These are phyloP conservation scores for Synaphobranchus kaupii DNA, from an alignment of 2,797 vertebrate species.

Conservation along the genomic window DNA sequence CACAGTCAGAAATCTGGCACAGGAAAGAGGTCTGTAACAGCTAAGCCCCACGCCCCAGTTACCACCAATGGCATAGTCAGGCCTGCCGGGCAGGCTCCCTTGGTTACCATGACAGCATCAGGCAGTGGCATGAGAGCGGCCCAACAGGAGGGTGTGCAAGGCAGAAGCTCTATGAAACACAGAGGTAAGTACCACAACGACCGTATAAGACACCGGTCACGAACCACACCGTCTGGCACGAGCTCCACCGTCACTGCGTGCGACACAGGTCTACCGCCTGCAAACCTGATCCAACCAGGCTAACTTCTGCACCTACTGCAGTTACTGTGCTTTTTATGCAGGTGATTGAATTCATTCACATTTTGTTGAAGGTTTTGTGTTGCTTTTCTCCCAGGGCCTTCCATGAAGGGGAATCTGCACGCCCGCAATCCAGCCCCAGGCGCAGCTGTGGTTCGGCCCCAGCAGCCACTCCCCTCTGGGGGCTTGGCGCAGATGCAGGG, in stretches of 20 bases:
- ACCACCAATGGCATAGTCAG: constrained; percentile 69
- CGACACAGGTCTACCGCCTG: not conserved
- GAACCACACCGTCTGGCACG: too few species aligned
- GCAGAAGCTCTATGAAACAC: constrained; percentile 76
- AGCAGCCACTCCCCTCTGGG: constrained; percentile 69
- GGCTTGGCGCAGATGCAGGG: constrained; percentile 67
- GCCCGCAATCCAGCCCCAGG: constrained; percentile 60
- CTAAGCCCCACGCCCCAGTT: constrained; percentile 71
- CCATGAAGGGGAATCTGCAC: constrained; percentile 61
- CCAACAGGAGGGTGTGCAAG: constrained; percentile 45
- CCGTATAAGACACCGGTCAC: not conserved
- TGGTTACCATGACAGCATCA: constrained; percentile 68
- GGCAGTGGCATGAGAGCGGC: constrained; percentile 70
- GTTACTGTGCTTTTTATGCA: not conserved
- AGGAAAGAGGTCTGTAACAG: constrained; percentile 64
- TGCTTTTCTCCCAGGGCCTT: constrained; percentile 57
- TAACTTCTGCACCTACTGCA: not conserved
- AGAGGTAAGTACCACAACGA: constrained; percentile 60
- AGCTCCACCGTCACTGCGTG: not conserved
- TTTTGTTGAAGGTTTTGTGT: not conserved
- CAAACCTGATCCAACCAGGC: not conserved
- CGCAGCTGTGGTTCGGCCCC: constrained; percentile 52
- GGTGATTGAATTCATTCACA: not conserved
- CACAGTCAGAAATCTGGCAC: constrained; percentile 60
- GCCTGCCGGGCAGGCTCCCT: constrained; percentile 63